phyloP scores from a whole-genome alignment of 2,113 vertebrate genomes.

The Paradoxurus hermaphroditus region DNA sequence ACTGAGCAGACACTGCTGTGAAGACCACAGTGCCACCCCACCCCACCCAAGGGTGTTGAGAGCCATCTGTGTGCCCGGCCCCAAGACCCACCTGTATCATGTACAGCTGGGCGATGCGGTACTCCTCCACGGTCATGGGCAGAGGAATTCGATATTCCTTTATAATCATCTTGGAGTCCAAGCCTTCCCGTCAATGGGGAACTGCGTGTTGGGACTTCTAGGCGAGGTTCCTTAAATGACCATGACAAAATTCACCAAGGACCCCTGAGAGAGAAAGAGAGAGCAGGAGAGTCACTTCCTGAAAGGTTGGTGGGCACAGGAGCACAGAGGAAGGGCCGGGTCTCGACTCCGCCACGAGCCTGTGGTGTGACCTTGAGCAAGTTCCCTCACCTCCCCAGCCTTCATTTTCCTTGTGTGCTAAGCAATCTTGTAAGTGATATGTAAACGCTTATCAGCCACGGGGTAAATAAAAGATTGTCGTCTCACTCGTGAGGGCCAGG shows the following conservation, averaged over 20 bases:
- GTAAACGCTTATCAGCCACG: fast-evolving
- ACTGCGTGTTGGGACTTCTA: slow-evolving; percentile 76
- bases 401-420: neutral
- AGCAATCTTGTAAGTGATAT: neutral
- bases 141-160: slow-evolving; percentile 98
- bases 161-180: slow-evolving; percentile 93
- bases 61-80: neutral
- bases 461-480: neutral
- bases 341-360: neutral
- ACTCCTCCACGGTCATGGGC: slow-evolving; percentile 98
- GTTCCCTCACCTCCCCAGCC: neutral
- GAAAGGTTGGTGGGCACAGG: neutral
- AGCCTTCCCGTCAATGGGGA: slow-evolving; percentile 73
- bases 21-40: neutral
- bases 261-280: slow-evolving; percentile 67
- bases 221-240: slow-evolving; percentile 78
- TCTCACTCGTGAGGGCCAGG: too few species aligned
- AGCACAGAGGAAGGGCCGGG: neutral
- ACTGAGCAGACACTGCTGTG: neutral
- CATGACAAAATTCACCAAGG: slow-evolving; percentile 78
- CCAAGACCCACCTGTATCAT: slow-evolving; percentile 94
- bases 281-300: neutral
- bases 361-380: neutral
- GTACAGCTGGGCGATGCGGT: slow-evolving; percentile 98
- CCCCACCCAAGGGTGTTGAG: fast-evolving